A percentile compares a stretch with the other conserved stretches of the same genome.
phyloP scores from a whole-genome alignment of 1,140 invertebrate species.

The Drosophila ambigua region DNA sequence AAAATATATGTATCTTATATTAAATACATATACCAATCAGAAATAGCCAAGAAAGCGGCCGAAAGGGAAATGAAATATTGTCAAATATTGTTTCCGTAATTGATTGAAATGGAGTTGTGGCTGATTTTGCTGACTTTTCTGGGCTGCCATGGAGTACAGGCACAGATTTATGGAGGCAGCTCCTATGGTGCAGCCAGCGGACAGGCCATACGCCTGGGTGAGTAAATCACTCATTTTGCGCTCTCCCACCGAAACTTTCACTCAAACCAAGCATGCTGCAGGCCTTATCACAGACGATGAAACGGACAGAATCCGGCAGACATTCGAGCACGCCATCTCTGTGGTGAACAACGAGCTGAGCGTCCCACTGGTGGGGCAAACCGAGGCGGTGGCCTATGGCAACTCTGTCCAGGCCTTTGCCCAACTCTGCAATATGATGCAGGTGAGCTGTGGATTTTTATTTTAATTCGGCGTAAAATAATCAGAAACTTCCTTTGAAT shows the following conservation, averaged over 20 bases:
- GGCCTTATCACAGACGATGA: slow-evolving; percentile 71
- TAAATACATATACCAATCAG: slow-evolving; percentile 26
- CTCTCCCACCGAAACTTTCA: slow-evolving; percentile 17
- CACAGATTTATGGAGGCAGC: slow-evolving; percentile 46
- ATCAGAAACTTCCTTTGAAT: neutral
- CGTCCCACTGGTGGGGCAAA: slow-evolving; percentile 57
- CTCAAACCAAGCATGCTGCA: slow-evolving; percentile 48
- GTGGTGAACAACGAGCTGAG: slow-evolving; percentile 71
- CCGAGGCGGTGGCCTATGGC: slow-evolving; percentile 61
- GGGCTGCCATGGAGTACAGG: slow-evolving; percentile 15
- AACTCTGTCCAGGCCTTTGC: slow-evolving; percentile 83
- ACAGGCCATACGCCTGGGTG: slow-evolving; percentile 65
- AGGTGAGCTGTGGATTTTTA: slow-evolving; percentile 51
- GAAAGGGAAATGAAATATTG: slow-evolving; percentile 13
- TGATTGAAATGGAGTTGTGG: slow-evolving; percentile 47
- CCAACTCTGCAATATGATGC: slow-evolving; percentile 83
- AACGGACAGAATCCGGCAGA: slow-evolving; percentile 62
- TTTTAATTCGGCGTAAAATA: neutral
- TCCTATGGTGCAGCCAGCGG: slow-evolving; percentile 32
- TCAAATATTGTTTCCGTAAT: neutral
- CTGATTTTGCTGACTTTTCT: slow-evolving; percentile 34
- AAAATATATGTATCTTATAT: slow-evolving; percentile 48
- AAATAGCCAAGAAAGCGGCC: slow-evolving; percentile 13
- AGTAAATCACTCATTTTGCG: slow-evolving; percentile 32
- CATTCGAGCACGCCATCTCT: slow-evolving; percentile 73